Conservation (phyloP, 2,113 vertebrate genomes). For the Phrynocephalus versicolor region DNA sequence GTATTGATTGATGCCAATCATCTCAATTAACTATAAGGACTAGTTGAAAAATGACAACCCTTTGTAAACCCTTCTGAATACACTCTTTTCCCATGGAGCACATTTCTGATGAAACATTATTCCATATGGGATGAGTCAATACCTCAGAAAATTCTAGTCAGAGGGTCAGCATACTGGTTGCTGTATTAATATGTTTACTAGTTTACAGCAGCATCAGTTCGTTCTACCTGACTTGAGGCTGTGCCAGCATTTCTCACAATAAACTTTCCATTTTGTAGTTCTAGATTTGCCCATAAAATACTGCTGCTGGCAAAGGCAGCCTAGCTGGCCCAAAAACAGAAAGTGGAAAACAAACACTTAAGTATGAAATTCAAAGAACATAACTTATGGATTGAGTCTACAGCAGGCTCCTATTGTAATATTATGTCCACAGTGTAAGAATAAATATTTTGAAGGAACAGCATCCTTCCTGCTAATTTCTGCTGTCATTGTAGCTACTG, state of each 20-base stretch:
- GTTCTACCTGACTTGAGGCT: constrained; percentile 47
- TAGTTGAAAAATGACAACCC: background rate
- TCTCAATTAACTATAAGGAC: too few relatives aligned
- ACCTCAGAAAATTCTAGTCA: background rate
- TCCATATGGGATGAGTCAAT: background rate
- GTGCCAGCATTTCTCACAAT: constrained; percentile 62
- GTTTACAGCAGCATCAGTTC: constrained; percentile 66
- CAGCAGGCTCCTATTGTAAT: background rate
- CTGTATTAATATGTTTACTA: constrained; percentile 49
- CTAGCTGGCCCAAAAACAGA: background rate
- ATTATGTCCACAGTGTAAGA: background rate
- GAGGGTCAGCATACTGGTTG: constrained; percentile 23
- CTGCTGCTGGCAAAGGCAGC: constrained; percentile 41
- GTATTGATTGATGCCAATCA: too few relatives aligned
- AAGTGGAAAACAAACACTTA: background rate
- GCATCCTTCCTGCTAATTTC: background rate
- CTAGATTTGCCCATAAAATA: constrained; percentile 68
- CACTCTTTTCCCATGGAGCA: background rate
- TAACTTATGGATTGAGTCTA: background rate
- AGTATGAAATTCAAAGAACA: background rate
- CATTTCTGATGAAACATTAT: background rate
- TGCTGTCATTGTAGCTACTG: background rate
- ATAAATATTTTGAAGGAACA: background rate
- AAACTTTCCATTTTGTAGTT: constrained; percentile 63
- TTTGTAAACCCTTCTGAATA: background rate